Percentiles rank a stretch among this genome's conserved stretches.
Conservation (phyloP, 2,888 invertebrate species). For the Acronicta leporina region DNA sequence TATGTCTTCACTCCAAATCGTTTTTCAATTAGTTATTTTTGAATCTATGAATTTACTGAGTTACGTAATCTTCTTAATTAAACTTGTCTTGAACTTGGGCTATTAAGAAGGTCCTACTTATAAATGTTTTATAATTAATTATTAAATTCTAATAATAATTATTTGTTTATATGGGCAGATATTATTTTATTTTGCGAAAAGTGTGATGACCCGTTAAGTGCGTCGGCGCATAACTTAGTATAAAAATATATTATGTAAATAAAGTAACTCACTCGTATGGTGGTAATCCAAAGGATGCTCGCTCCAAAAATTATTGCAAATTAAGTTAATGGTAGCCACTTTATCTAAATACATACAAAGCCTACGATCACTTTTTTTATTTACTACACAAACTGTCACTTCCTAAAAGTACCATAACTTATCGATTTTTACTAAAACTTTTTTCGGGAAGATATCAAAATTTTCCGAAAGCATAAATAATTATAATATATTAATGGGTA, state of each 20-base stretch:
- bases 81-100: no score
- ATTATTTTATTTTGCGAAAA: constrained; percentile 20
- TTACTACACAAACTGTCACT: constrained; percentile 26
- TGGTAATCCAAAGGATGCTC: constrained; percentile 39
- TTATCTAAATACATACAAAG: background rate
- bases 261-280: constrained; percentile 50
- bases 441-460: background rate
- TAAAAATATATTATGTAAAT: constrained; percentile 39
- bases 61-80: no score
- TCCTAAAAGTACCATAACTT: constrained; percentile 1
- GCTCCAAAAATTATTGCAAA: constrained; percentile 47
- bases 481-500: constrained; percentile 4
- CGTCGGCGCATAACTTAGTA: constrained; percentile 22
- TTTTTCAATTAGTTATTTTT: no score
- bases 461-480: constrained; percentile 9
- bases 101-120: no score
- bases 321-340: constrained; percentile 18
- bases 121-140: no score
- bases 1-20: no score
- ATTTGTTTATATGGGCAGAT: no score
- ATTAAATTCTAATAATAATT: no score
- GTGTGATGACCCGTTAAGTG: constrained; percentile 27
- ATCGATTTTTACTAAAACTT: background rate
- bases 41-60: no score
- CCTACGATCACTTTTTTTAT: constrained; percentile 10